Conservation (phyloP, 2,113 vertebrate genomes). For the Salvelinus namaycush region DNA sequence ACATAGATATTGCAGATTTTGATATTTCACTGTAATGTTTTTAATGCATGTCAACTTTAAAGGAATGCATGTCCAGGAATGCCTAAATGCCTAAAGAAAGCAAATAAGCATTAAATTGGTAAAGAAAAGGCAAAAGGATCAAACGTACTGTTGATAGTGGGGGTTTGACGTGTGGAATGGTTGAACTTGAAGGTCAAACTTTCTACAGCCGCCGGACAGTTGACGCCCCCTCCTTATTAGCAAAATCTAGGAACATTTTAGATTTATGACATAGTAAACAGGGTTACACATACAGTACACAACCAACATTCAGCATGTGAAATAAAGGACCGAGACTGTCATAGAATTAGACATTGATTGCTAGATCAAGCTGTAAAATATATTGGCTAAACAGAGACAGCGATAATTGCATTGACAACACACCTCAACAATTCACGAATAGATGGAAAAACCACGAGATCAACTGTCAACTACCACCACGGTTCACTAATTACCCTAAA, state of each 20-base stretch:
- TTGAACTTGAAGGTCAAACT: conserved; percentile 25
- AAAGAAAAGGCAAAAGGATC: not conserved
- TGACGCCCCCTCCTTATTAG: conserved; percentile 20
- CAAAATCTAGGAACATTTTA: not conserved
- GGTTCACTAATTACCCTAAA: not conserved
- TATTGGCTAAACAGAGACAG: not conserved
- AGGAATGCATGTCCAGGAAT: too few relatives aligned
- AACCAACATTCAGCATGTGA: too few relatives aligned
- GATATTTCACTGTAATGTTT: too few relatives aligned
- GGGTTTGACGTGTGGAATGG: not conserved
- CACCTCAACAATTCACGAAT: not conserved
- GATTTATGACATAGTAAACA: not conserved
- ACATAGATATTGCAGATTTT: too few relatives aligned
- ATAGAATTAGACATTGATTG: too few relatives aligned
- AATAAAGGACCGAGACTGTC: too few relatives aligned
- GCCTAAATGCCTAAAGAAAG: too few relatives aligned
- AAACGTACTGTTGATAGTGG: conserved; percentile 53
- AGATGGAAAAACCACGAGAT: not conserved
- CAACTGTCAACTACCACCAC: too few relatives aligned
- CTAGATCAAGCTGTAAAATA: not conserved
- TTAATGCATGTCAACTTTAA: too few relatives aligned
- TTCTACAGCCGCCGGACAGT: conserved; percentile 13
- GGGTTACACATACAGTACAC: not conserved
- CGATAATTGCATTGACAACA: not conserved
- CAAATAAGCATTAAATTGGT: too few relatives aligned